Evolutionary conservation across 2,888 invertebrate species (phyloP).

Genomic region (Yponomeuta evonymella): DNA sequence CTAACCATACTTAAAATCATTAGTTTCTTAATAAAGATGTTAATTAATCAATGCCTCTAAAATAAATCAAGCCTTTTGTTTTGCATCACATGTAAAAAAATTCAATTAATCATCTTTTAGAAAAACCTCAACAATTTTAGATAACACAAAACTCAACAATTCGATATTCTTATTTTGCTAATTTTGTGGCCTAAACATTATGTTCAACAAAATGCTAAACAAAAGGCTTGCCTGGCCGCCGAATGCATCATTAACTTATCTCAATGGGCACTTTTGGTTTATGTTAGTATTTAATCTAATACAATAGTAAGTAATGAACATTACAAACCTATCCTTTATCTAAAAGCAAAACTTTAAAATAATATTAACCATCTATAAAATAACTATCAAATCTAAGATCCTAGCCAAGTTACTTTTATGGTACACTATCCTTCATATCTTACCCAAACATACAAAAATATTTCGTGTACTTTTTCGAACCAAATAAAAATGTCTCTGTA

Average conservation of each 20-base stretch:
- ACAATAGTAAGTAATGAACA: constrained; percentile 59
- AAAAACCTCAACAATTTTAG: constrained; percentile 72
- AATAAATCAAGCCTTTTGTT: constrained; percentile 65
- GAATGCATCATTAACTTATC: constrained; percentile 65
- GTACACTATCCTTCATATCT: constrained; percentile 52
- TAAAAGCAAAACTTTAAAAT: constrained; percentile 71
- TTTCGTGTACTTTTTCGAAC: constrained; percentile 65
- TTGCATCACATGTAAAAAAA: constrained; percentile 62
- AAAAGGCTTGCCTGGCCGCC: constrained; percentile 58
- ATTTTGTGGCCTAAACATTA: constrained; percentile 74
- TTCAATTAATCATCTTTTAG: constrained; percentile 53
- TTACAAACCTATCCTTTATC: constrained; percentile 68
- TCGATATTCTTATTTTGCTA: constrained; percentile 65
- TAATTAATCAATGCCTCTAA: constrained; percentile 73
- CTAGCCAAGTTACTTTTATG: constrained; percentile 67
- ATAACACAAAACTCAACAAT: constrained; percentile 71
- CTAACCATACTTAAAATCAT: constrained; percentile 69
- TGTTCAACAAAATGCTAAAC: constrained; percentile 65
- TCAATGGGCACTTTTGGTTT: constrained; percentile 78
- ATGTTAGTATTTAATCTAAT: constrained; percentile 73
- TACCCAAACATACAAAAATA: constrained; percentile 73
- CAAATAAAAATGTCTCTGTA: constrained; percentile 40
- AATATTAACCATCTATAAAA: constrained; percentile 69
- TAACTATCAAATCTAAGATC: constrained; percentile 70
- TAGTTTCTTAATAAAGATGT: constrained; percentile 68